Conservation (phyloP, 23 tunicate genomes). For the Aplidium turbinatum region DNA sequence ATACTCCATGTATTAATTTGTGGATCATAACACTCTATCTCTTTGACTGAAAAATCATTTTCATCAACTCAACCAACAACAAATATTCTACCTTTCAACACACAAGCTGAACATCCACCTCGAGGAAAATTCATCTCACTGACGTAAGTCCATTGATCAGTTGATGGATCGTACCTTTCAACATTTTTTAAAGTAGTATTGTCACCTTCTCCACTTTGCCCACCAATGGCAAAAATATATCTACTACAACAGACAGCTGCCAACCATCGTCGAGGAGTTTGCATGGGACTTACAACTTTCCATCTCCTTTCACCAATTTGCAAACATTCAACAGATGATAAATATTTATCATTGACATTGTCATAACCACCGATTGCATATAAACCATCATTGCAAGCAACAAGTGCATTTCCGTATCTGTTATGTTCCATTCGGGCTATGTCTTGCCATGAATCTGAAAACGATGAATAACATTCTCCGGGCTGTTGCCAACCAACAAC, state of each 20-base stretch:
- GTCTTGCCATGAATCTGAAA: not conserved
- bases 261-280: not conserved
- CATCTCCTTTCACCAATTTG: too few relatives aligned
- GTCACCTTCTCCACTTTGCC: not conserved
- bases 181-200: conserved; percentile 5
- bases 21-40: conserved; percentile 9
- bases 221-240: conserved; percentile 5
- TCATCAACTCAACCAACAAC: conserved; percentile 4
- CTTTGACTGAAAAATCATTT: not conserved
- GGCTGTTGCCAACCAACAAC: too few relatives aligned
- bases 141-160: conserved; percentile 5
- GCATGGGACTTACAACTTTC: not conserved
- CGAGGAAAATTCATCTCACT: conserved; percentile 1
- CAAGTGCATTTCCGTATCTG: not conserved
- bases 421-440: not conserved
- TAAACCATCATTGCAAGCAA: not conserved
- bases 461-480: not conserved
- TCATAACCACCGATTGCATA: not conserved
- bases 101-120: not conserved
- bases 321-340: too few relatives aligned
- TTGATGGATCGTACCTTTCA: conserved; percentile 5
- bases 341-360: too few relatives aligned
- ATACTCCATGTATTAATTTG: not conserved
- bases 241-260: conserved; percentile 4
- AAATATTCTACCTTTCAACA: conserved; percentile 2